phyloP scores from a whole-genome alignment of 2,113 vertebrate genomes.

The Mystacornis crossleyi region DNA sequence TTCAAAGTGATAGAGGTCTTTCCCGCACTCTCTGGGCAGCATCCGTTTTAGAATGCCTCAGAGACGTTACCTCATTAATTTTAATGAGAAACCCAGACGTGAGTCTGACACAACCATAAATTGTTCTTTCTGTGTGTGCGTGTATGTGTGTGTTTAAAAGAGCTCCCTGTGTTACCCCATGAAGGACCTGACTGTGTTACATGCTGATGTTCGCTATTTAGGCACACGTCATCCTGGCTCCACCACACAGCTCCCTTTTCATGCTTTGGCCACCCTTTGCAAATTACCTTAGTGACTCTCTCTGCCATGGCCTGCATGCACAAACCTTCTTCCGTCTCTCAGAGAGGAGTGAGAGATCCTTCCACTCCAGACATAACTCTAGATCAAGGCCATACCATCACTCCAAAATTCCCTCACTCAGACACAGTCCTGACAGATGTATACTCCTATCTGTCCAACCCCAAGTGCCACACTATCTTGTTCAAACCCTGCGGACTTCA shows the following conservation, averaged over 20 bases:
- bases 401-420: background rate
- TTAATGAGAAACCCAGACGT: slow-evolving; percentile 72
- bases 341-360: background rate
- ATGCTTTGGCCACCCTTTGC: background rate
- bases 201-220: background rate
- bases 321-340: background rate
- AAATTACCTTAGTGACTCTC: background rate
- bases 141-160: background rate
- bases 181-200: slow-evolving; percentile 56
- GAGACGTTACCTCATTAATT: slow-evolving; percentile 75
- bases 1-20: slow-evolving; percentile 8
- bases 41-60: slow-evolving; percentile 50
- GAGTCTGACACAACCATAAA: slow-evolving; percentile 67
- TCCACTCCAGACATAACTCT: background rate
- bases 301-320: background rate
- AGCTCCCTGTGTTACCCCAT: slow-evolving; percentile 50
- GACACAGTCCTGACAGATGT: background rate
- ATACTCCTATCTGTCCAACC: background rate
- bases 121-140: slow-evolving; percentile 23
- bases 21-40: background rate
- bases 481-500: background rate
- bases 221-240: slow-evolving; percentile 32
- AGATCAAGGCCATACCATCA: background rate
- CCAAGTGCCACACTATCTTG: rapidly evolving
- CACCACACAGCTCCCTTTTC: slow-evolving; percentile 44